phyloP scores from a whole-genome alignment of 1,140 invertebrate genomes.

The Calephelis nemesis region DNA sequence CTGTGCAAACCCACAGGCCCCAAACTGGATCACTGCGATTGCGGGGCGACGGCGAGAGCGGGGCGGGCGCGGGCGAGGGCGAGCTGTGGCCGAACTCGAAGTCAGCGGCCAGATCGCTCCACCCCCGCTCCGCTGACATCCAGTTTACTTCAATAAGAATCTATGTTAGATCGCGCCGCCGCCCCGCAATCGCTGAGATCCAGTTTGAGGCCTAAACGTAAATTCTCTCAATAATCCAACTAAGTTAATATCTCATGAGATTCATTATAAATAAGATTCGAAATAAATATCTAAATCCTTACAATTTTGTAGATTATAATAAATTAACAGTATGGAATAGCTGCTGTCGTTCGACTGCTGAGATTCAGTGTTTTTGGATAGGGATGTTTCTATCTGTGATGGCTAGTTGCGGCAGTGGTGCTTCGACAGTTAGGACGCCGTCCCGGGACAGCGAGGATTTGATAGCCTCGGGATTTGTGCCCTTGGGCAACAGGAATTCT shows the following conservation, averaged over 20 bases:
- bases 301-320: conserved; percentile 73
- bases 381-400: conserved; percentile 79
- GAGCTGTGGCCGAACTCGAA: no score
- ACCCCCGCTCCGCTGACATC: no score
- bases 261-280: conserved; percentile 65
- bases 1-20: conserved; percentile 41
- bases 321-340: conserved; percentile 78
- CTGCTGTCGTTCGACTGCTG: conserved; percentile 51
- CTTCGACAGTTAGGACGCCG: conserved; percentile 95
- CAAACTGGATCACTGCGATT: no score
- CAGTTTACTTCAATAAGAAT: no score
- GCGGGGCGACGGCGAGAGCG: no score
- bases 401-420: conserved; percentile 89
- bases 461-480: conserved; percentile 95
- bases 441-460: conserved; percentile 94
- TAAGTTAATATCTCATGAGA: conserved; percentile 68
- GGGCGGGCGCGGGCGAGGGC: no score
- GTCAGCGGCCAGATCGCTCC: no score
- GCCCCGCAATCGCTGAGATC: no score
- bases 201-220: conserved; percentile 34
- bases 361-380: conserved; percentile 73
- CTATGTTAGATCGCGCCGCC: no score
- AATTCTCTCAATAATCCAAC: conserved; percentile 29
- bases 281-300: conserved; percentile 71
- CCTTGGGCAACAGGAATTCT: conserved; percentile 96